Base-by-base conservation (phyloP, 2,888 invertebrate species). In the Malthinus seriepunctatus region DNA sequence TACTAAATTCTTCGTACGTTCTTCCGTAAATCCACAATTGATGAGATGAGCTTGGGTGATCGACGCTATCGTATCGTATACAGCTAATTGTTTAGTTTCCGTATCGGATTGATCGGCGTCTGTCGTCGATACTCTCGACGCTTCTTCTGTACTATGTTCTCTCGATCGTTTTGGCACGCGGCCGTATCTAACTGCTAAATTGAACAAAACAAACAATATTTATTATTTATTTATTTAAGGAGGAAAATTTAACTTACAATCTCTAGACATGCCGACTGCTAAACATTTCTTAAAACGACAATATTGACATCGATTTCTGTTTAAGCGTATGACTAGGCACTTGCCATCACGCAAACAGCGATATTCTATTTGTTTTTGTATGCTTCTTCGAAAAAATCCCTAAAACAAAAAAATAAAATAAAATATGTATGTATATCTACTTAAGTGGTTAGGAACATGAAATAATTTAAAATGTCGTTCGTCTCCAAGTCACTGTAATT, bases 271-370 rank as follows among this genome's bases (percentile, higher is more conserved):
- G 78, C 96, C 96, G 74, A 95, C 95, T 35, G 94, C 90, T 62
- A 96, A 84, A 80, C 96, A 96, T 89, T 97, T 97, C 81, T 93
- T 95, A 82, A 97, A 96, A 73, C 96, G 88, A 84, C 96, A 97
- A 80, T 89, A 95, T 80, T 97, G 96, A 80, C 96, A 96, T 71
- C 96, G 88, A 84, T 97, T 97, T 69, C 96, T 84, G 82, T 95
- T 96, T 72, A 95, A 85, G 71, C 96, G 85, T 78, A 95, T 95
- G 60, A 97, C 95, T 73, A 94, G 83, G 79, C 96, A 96, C 84
- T 95, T 94, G 71, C 95, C 94, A 83, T 95, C 95, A 65, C 95
- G 84, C 71, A 96, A 83, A 79, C 96, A 96, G 73, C 95, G 86
- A 81, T 96, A 96, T 78, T 96, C 96, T 74, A 96, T 96, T 81